Evolutionary conservation across 2,113 vertebrate genomes (phyloP), one percentile per base, ranked within the genome.

Genomic region (Calyptommatus sinebrachiatus): DNA sequence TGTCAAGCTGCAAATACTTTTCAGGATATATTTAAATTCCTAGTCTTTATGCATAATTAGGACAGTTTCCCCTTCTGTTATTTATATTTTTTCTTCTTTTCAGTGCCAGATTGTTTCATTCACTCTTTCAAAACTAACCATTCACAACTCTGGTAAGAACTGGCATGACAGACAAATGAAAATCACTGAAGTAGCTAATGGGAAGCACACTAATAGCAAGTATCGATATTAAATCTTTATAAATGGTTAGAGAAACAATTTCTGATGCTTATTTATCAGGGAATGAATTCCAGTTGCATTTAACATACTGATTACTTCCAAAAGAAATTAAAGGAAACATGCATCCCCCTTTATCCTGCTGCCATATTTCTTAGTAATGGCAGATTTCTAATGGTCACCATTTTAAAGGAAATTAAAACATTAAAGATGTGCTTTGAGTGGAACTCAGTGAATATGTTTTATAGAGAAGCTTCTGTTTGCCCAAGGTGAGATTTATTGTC

Each of bases 401-500:
- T 80, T 73, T 73, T 26, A 73, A 68, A 60, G n/a, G 3, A 57
- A 57, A 57, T 57, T 16, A 72, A 69, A 80, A 88, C 79, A 24
- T 61, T 66, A 89, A 86, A 81, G 31, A 75, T 81, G 62, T 81
- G 67, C 65, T 78, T 60, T 77, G 21, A 9, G 70, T 68, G 6
- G 65, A 63, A 83, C 41, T 41, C 66, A 1, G 48, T 73, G 75
- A 73, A 80, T 84, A 65, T 78, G 85, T 85, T 89, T 81, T 67
- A 24, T 80, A 66, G 78, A 80, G 73, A 63, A 83, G 18, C 10
- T 87, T 7, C 71, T 85, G 26, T 79, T 83, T 90, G 87, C 73
- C 14, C 76, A 69, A 76, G 69, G 46, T 78, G 76, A 87, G 53
- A 84, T 68, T 85, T 62, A 66, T 31, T 35, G 73, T 81, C 62